These are phyloP conservation scores for Teleogryllus occipitalis DNA, from an alignment of 1,140 invertebrate species.

Conservation along the genomic window DNA sequence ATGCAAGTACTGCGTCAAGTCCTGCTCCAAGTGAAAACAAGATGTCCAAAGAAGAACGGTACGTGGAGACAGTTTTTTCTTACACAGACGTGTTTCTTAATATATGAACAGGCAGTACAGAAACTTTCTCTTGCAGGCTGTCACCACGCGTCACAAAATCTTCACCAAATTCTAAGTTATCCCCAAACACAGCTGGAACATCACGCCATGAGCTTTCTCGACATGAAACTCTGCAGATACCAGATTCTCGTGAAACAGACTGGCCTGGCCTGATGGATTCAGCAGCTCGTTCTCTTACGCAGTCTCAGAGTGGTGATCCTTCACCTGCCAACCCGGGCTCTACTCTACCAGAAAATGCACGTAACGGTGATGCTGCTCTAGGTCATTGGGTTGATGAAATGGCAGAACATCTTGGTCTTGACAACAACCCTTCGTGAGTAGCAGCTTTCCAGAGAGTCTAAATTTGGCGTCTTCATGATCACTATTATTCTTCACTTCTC, in stretches of 20 bases:
- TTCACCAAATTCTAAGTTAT: neutral
- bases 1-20: constrained; percentile 51
- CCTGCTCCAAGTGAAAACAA: constrained; percentile 50
- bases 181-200: neutral
- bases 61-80: constrained; percentile 20
- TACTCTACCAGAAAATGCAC: constrained; percentile 21
- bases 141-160: constrained; percentile 41
- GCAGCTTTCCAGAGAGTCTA: neutral
- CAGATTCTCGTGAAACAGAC: constrained; percentile 53
- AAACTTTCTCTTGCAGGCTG: constrained; percentile 31
- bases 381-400: constrained; percentile 35
- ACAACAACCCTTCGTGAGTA: constrained; percentile 27
- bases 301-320: constrained; percentile 33
- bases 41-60: constrained; percentile 50
- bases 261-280: constrained; percentile 71
- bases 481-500: too few relatives aligned
- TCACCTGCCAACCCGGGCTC: neutral
- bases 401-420: constrained; percentile 30
- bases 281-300: constrained; percentile 61
- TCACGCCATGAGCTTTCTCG: neutral
- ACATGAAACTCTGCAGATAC: constrained; percentile 40
- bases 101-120: neutral
- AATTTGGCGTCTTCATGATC: too few relatives aligned
- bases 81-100: neutral
- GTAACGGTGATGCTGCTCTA: constrained; percentile 23